phyloP scores from a whole-genome alignment of 2,113 vertebrate genomes.

The Formicarius rufipectus region DNA sequence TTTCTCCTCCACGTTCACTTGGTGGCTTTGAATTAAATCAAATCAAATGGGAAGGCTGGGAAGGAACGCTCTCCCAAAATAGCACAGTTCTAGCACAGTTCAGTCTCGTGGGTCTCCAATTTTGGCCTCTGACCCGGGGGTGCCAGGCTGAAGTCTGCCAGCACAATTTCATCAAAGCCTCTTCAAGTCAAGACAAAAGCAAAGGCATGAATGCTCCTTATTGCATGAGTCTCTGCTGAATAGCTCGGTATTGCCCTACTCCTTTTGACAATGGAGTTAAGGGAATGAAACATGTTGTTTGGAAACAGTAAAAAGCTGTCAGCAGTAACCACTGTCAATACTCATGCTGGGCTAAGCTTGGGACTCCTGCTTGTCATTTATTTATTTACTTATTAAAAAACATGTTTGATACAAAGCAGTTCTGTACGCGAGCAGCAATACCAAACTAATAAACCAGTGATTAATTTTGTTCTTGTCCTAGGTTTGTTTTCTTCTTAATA shows the following conservation, averaged over 20 bases:
- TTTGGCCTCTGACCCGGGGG: not conserved
- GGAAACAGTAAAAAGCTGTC: conserved; percentile 66
- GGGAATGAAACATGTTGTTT: conserved; percentile 62
- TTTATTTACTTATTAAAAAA: conserved; percentile 52
- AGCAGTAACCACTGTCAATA: conserved; percentile 58
- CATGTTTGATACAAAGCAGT: not conserved
- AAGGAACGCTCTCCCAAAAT: not conserved
- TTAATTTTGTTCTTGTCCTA: conserved; percentile 53
- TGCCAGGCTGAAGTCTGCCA: not conserved
- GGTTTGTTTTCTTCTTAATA: conserved; percentile 54
- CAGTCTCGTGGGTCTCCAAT: not conserved
- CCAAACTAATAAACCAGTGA: conserved; percentile 47
- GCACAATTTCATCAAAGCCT: conserved; percentile 32
- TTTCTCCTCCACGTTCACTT: not conserved
- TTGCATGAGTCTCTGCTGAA: conserved; percentile 8
- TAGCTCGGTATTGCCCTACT: conserved; percentile 34
- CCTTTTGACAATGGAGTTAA: conserved; percentile 61
- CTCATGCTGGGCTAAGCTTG: conserved; percentile 44
- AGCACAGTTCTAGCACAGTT: not conserved
- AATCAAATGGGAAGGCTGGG: not conserved
- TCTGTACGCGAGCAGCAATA: conserved; percentile 4
- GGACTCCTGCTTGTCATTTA: conserved; percentile 50
- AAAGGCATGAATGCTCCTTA: conserved; percentile 11
- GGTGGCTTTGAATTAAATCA: not conserved
- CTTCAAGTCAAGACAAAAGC: conserved; percentile 43